A percentile compares a stretch with the other conserved stretches of the same genome.
Evolutionary conservation across 2,113 vertebrate genomes (phyloP).

Genomic region (Passerina amoena): DNA sequence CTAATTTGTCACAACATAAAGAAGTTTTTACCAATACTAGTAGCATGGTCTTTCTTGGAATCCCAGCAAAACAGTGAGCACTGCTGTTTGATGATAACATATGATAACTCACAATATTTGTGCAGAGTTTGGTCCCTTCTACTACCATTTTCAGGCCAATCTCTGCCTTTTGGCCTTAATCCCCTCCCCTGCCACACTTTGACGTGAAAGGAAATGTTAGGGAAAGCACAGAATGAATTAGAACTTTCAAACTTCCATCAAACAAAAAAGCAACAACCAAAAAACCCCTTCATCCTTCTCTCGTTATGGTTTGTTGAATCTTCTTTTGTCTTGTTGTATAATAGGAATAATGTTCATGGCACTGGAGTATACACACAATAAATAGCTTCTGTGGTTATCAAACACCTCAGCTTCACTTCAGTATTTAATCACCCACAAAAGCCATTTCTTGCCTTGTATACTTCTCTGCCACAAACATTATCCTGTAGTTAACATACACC

Average conservation of each 20-base stretch:
- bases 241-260: constrained; percentile 64
- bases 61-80: background rate
- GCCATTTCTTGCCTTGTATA: constrained; percentile 69
- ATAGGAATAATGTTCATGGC: constrained; percentile 76
- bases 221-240: constrained; percentile 27
- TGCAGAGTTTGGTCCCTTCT: background rate
- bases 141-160: background rate
- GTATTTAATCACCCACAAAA: constrained; percentile 74
- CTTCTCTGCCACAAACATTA: constrained; percentile 69
- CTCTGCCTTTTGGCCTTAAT: background rate
- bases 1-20: background rate
- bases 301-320: constrained; percentile 72
- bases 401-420: constrained; percentile 75
- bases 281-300: constrained; percentile 49
- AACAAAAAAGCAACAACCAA: constrained; percentile 20
- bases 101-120: background rate
- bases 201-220: background rate
- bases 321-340: constrained; percentile 74
- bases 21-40: background rate
- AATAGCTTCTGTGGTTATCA: constrained; percentile 75
- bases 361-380: constrained; percentile 74
- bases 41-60: background rate
- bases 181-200: background rate
- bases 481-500: constrained; percentile 58
- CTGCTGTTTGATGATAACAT: background rate